Conservation (phyloP, 1,140 invertebrate species). For the Eubasilissa regina region DNA sequence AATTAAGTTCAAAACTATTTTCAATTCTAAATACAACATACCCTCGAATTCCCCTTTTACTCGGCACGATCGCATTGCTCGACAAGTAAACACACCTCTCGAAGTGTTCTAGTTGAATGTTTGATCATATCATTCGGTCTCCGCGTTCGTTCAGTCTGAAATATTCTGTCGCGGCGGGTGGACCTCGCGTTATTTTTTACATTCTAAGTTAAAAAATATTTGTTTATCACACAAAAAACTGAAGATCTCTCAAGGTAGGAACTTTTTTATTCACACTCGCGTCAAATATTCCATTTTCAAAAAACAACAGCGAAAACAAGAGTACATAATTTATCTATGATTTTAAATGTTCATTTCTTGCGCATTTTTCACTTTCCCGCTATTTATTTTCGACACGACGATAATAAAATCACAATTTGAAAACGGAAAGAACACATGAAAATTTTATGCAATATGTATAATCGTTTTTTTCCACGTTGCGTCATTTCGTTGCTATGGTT, state of each 20-base stretch:
- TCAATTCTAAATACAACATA: no score
- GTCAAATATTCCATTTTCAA: conserved; percentile 8
- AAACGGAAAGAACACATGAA: background rate
- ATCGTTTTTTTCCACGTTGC: conserved; percentile 44
- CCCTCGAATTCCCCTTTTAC: no score
- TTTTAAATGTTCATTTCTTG: background rate
- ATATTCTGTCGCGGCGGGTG: conserved; percentile 1
- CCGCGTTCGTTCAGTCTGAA: conserved; percentile 39
- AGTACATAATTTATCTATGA: background rate
- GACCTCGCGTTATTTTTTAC: conserved; percentile 15
- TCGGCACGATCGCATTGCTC: background rate
- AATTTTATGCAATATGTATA: conserved; percentile 40
- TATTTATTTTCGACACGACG: no score
- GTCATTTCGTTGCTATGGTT: conserved; percentile 44
- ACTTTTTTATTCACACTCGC: conserved; percentile 3
- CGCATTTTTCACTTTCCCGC: no score
- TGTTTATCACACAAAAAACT: background rate
- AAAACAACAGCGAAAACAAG: background rate
- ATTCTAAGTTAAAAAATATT: conserved; percentile 17
- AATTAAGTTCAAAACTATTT: no score
- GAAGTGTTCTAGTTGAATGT: background rate
- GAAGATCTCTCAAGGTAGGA: conserved; percentile 9
- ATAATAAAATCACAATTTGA: no score
- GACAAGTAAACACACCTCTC: background rate
- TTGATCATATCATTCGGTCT: conserved; percentile 34